phyloP scores from a whole-genome alignment of 2,888 invertebrate genomes.

The Chelonus formosanus region DNA sequence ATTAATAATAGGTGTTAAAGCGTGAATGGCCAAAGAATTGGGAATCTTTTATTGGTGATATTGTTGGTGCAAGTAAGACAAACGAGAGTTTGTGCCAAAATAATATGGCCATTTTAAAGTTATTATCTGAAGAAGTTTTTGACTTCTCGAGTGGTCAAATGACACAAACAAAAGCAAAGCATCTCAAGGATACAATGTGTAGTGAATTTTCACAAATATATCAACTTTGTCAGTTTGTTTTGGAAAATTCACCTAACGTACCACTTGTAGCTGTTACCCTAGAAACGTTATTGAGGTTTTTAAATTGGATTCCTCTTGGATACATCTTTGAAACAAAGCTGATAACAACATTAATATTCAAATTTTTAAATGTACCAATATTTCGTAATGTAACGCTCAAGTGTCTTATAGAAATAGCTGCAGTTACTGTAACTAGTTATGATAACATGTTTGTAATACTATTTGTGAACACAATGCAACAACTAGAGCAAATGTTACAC shows the following conservation, averaged over 20 bases:
- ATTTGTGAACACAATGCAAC: conserved; percentile 91
- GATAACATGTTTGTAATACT: conserved; percentile 91
- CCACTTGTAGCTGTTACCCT: conserved; percentile 94
- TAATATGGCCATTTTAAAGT: conserved; percentile 97
- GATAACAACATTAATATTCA: conserved; percentile 91
- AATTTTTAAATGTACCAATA: conserved; percentile 97
- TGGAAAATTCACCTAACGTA: conserved; percentile 98
- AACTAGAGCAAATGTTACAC: conserved; percentile 92
- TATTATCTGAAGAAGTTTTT: conserved; percentile 98
- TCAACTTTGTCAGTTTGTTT: conserved; percentile 95
- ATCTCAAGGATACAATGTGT: conserved; percentile 99
- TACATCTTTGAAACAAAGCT: conserved; percentile 99
- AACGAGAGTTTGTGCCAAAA: conserved; percentile 99
- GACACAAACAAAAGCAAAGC: conserved; percentile 98
- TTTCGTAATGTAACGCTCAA: conserved; percentile 98
- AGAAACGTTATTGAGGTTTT: conserved; percentile 93
- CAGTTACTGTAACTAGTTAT: conserved; percentile 88
- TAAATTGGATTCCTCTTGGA: conserved; percentile 99
- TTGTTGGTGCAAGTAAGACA: conserved; percentile 98
- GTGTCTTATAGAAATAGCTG: conserved; percentile 98
- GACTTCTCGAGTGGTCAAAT: conserved; percentile 98
- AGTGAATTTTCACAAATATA: conserved; percentile 98
- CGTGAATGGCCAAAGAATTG: conserved; percentile 99
- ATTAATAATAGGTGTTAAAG: conserved; percentile 80
- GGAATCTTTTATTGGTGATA: conserved; percentile 99